Conservation (phyloP, 2,797 vertebrate species). For the Potorous gilbertii region DNA sequence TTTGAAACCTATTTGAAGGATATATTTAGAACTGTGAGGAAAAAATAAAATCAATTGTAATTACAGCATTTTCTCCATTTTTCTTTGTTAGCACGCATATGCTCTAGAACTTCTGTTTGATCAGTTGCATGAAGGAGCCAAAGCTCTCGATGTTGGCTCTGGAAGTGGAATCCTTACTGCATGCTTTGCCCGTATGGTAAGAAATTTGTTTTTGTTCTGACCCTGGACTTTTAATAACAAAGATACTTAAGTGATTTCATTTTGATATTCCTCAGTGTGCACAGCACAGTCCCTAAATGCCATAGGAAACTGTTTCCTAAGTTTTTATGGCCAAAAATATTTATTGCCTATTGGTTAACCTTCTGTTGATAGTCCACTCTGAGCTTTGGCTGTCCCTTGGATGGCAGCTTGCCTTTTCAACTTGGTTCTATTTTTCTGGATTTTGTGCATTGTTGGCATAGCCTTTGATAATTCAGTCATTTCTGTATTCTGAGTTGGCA, state of each 20-base stretch:
- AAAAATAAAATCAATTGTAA: slow-evolving; percentile 35
- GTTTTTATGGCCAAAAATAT: not conserved
- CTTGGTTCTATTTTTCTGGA: not conserved
- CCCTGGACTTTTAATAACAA: not conserved
- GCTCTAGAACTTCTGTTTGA: slow-evolving; percentile 97
- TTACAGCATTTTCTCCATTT: slow-evolving; percentile 52
- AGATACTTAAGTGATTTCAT: not conserved
- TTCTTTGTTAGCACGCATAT: slow-evolving; percentile 92
- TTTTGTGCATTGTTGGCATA: too few species aligned
- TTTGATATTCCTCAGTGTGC: not conserved
- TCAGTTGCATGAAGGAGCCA: slow-evolving; percentile 96
- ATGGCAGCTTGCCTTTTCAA: not conserved
- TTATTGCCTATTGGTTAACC: not conserved
- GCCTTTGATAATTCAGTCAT: too few species aligned
- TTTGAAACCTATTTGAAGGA: not conserved
- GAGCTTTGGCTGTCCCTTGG: not conserved
- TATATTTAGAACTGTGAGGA: slow-evolving; percentile 32
- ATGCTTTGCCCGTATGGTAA: slow-evolving; percentile 99
- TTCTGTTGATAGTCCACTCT: not conserved
- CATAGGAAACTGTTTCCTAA: not conserved
- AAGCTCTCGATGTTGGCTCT: slow-evolving; percentile 98
- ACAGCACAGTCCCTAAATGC: not conserved
- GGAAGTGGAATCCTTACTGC: slow-evolving; percentile 98
- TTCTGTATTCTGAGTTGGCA: not conserved
- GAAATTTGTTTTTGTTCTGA: slow-evolving; percentile 75